phyloP scores from a whole-genome alignment of 2,888 invertebrate genomes.

The Morpho helenor region DNA sequence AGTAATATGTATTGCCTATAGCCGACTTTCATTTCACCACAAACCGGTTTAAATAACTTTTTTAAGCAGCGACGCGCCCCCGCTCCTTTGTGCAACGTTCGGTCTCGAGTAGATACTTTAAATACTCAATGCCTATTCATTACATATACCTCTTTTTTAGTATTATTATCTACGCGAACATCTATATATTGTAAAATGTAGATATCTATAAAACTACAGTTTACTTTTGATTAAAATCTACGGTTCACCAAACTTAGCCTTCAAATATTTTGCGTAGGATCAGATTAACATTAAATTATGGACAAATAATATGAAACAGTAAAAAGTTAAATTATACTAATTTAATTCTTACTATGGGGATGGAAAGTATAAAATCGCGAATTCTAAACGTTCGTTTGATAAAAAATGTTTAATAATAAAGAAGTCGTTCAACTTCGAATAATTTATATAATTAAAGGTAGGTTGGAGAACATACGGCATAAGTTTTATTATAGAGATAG shows the following conservation, averaged over 20 bases:
- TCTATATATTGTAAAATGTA: background rate
- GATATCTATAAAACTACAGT: slow-evolving; percentile 11
- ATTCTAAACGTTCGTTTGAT: slow-evolving; percentile 30
- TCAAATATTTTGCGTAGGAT: slow-evolving; percentile 42
- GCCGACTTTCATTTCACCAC: slow-evolving; percentile 60
- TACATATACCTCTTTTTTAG: background rate
- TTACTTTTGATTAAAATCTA: slow-evolving; percentile 39
- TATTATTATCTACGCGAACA: background rate
- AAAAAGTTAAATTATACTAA: slow-evolving; percentile 20
- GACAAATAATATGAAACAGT: slow-evolving; percentile 28
- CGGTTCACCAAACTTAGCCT: slow-evolving; percentile 40
- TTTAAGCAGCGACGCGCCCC: slow-evolving; percentile 27
- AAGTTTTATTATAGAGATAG: slow-evolving; percentile 28
- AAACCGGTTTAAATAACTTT: slow-evolving; percentile 53
- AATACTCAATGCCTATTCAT: slow-evolving; percentile 6
- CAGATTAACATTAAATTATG: slow-evolving; percentile 40
- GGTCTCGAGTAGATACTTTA: slow-evolving; percentile 2
- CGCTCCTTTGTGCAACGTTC: slow-evolving; percentile 14
- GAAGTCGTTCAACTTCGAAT: slow-evolving; percentile 53
- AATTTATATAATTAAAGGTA: slow-evolving; percentile 43
- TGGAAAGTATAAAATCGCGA: slow-evolving; percentile 24
- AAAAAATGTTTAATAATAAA: slow-evolving; percentile 50
- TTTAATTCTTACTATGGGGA: slow-evolving; percentile 17
- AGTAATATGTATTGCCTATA: slow-evolving; percentile 55
- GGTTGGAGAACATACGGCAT: slow-evolving; percentile 33